Evolutionary conservation across 2,113 vertebrate genomes (phyloP), one percentile per base, ranked within the genome.

Genomic region (Panthera tigris): DNA sequence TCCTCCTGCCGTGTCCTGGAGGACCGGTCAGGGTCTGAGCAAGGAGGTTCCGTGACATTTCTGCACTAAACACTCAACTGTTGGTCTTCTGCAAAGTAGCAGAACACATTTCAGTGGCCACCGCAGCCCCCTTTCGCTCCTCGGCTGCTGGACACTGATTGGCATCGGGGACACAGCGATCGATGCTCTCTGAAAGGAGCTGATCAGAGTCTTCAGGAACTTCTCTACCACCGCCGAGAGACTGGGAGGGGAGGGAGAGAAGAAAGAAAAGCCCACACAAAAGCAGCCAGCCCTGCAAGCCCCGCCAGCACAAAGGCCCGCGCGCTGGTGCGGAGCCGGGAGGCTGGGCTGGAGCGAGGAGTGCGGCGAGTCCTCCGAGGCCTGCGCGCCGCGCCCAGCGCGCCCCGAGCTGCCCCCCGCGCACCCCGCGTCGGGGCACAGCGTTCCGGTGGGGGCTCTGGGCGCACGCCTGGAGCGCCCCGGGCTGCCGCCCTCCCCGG

Each of bases 221-320:
- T 98, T 98, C 96, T 92, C 91, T 71, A 36, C 27, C 84, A 31
- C 79, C 16, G 89, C 92, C 39, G 78, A 23, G 63, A 94, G 95
- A 14, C 1, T 1, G 61, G 61, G 50, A 97, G 89, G 25, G 63
- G 52, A 87, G 84, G 11, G 50, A 57, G 74, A 74, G 86, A 91
- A 57, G 82, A 89, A 86, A 78, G 81, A 57, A 88, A 93, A 94
- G 50, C 95, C 92, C 83, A 96, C 96, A 98, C 95, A 97, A 98
- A 97, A 97, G 95, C 97, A 78, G 93, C 78, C 80, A 94, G 96
- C 86, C 86, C 96, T 33, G 74, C 63, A 55, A 95, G 96, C 92
- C 86, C 95, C 50, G 63, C 89, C 94, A 80, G 93, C 96, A 98
- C 97, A 97, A 97, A 98, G 97, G 97, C 97, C 95, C 68, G 89